Evolutionary conservation across 2,888 invertebrate genomes (phyloP), one percentile per base, ranked within the genome.

Genomic region (Osmoderma eremita): DNA sequence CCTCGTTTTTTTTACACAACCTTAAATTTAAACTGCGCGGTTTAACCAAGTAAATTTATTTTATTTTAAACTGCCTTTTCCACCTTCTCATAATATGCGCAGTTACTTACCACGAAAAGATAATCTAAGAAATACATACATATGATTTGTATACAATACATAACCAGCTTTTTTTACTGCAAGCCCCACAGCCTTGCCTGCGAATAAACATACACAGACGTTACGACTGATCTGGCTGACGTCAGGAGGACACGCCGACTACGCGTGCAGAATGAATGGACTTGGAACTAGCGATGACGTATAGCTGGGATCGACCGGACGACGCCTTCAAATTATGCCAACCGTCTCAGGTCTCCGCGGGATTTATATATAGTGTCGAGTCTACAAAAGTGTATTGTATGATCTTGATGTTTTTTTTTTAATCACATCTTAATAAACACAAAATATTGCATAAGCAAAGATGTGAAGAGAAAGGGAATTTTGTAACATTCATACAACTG

Each of bases 241-340:
- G 65, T 65, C 56, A 56, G 65, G 56, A 50, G 65, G 58, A 50
- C 65, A 65, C 58, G 65, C 65, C 48, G 58, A n/a, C 65, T 20
- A 39, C 45, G 65, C 65, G 65, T 65, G 65, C 58, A 39, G 48
- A 45, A 50, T 58, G 58, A 58, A 45, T 15, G 58, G 42, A 58
- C 58, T 58, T 58, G 42, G 58, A 45, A 58, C 58, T 10, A 20
- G 8, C 42, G 45, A 45, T 58, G 58, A 58, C 58, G 58, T 58
- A 58, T 17, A 24, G 6, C 45, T 45, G 58, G 58, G 58, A 58
- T 58, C 58, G 45, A 58, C 58, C 42, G 22, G 58, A 2, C 58
- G 58, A 58, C 58, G 58, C 58, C 45, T 58, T n/a, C 24, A 15
- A 22, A n/a, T 15, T 1, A 13, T 22, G 24, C 30, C 42, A 42